Evolutionary conservation across 2,797 vertebrate species (phyloP), one percentile per base, ranked within the genome.

Genomic region (Diglossa cyanea): DNA sequence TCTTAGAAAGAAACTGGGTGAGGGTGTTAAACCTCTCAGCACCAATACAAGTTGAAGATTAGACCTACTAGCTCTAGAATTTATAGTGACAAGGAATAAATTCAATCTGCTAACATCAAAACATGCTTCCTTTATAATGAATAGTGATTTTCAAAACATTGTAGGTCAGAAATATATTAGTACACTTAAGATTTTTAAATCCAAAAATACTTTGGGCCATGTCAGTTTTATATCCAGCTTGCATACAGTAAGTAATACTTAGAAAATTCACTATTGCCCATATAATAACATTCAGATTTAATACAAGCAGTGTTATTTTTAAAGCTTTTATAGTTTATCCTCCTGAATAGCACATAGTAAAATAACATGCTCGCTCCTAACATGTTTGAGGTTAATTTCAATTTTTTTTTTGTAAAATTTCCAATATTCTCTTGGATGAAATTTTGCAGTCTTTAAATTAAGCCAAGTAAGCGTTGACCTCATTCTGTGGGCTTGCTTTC

Each of bases 261-360:
- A 2, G 0, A 44, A 72, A 80, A 55, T 20, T 55, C 2, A 3
- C 17, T 31, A 1, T 48, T 78, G 31, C 11, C 45, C 25, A 8
- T 51, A 6, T 40, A 51, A 33, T 4, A 48, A 47, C 31, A 63
- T 57, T 84, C 45, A 71, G 13, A 30, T 85, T 62, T 89, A 74
- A 65, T 51, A 55, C 18, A 70, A 74, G 17, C 61, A 44, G 1
- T 62, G 11, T 65, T 90, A 67, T 26, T 72, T 68, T 57, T 80
- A 42, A 11, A 81, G 37, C 17, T 66, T 51, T 12, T 37, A 8
- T 20, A 78, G 16, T 45, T 86, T 58, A 18, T 57, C 20, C 10
- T 78, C 26, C 23, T 61, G 10, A 37, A 35, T 31, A 75, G 54
- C n/a, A 51, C 54, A 54, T 18, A 73, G 7, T 79, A 62, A 79